These are phyloP conservation scores for Hylaeus volcanicus DNA, from an alignment of 1,140 invertebrate genomes.

Conservation along the genomic window DNA sequence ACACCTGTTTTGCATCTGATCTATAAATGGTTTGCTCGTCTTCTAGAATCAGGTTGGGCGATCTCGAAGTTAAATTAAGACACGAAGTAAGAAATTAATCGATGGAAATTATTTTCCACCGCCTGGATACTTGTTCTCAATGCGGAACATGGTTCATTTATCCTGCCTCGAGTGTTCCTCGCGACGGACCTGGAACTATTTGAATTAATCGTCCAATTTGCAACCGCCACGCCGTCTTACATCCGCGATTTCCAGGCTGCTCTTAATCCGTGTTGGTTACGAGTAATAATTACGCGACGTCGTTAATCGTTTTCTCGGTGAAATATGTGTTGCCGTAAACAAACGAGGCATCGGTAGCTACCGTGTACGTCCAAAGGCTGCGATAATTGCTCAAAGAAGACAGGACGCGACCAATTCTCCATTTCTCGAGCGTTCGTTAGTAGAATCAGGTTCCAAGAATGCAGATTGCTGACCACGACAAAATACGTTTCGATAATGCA, in stretches of 20 bases:
- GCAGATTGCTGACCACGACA: too few relatives aligned
- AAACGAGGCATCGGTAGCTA: neutral
- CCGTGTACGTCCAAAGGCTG: neutral
- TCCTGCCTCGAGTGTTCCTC: neutral
- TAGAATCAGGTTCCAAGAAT: too few relatives aligned
- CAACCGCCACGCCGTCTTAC: neutral
- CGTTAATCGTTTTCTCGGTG: neutral
- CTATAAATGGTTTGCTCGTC: neutral
- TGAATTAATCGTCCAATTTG: constrained; percentile 1
- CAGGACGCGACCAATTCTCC: neutral
- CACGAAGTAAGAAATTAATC: neutral
- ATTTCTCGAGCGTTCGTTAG: neutral
- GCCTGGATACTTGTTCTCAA: neutral
- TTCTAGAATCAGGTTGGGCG: neutral
- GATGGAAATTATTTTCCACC: neutral
- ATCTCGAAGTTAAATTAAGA: neutral
- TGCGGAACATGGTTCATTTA: too few relatives aligned
- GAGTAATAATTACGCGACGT: neutral
- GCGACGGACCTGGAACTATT: neutral
- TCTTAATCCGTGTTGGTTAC: neutral
- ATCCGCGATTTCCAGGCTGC: neutral
- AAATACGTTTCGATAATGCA: too few relatives aligned
- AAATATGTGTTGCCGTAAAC: neutral
- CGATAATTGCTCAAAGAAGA: neutral
- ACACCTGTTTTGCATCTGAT: neutral